Evolutionary conservation across 2,797 vertebrate genomes (phyloP).

Genomic region (Delichon dasypus): DNA sequence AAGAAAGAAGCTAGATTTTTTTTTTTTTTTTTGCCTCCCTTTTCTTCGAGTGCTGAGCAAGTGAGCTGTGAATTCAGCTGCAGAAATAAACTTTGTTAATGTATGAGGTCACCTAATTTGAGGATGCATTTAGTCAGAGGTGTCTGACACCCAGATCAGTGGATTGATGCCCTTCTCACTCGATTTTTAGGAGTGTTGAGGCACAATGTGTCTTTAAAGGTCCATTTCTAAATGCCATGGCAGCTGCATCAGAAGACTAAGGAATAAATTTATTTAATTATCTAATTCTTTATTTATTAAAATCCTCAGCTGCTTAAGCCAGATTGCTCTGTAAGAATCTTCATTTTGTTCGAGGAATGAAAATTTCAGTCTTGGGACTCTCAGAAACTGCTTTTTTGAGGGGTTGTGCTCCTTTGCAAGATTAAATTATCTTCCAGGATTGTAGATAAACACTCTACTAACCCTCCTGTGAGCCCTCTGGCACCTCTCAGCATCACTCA

Average conservation of each 20-base stretch:
- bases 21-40: accelerated
- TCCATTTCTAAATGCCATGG: background rate
- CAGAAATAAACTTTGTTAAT: background rate
- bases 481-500: background rate
- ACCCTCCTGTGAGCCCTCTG: background rate
- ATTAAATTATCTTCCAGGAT: background rate
- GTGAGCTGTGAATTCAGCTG: background rate
- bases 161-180: background rate
- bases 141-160: background rate
- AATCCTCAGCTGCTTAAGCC: background rate
- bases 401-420: background rate
- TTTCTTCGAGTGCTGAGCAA: background rate
- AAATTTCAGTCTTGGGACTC: background rate
- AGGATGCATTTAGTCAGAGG: background rate
- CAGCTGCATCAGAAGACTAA: background rate
- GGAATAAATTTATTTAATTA: background rate
- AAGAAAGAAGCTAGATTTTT: background rate
- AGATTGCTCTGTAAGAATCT: background rate
- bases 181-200: background rate
- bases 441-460: background rate
- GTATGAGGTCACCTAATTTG: background rate
- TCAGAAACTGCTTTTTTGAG: background rate
- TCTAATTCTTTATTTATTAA: background rate
- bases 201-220: background rate
- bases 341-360: background rate